Percentiles rank a stretch among this genome's conserved stretches.
Conservation (phyloP, 1,140 invertebrate species). For the Aphidius ervi region DNA sequence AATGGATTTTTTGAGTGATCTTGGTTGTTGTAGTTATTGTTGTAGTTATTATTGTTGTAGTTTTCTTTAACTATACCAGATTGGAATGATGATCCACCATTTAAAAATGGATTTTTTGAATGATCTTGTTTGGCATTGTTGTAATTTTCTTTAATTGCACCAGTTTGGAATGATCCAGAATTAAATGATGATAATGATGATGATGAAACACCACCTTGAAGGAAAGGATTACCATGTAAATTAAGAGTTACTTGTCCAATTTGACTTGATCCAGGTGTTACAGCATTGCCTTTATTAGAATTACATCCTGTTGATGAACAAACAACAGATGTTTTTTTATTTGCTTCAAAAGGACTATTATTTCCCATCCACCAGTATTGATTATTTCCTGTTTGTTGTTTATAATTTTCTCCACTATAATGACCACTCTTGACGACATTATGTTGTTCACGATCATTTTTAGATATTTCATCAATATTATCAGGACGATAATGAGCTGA, state of each 20-base stretch:
- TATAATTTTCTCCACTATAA: too few relatives aligned
- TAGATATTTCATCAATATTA: too few relatives aligned
- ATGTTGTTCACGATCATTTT: too few relatives aligned
- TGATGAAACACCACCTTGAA: background rate
- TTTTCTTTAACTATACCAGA: background rate
- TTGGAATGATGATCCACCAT: too few relatives aligned
- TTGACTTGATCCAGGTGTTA: slow-evolving; percentile 11
- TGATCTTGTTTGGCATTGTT: background rate
- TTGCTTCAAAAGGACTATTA: slow-evolving; percentile 16
- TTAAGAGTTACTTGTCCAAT: slow-evolving; percentile 10
- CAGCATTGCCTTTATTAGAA: slow-evolving; percentile 10
- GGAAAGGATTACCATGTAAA: slow-evolving; percentile 27
- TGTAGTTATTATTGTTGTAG: too few relatives aligned
- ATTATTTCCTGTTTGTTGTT: background rate
- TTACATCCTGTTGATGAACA: slow-evolving; percentile 18
- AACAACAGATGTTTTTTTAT: slow-evolving; percentile 11
- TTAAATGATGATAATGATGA: background rate
- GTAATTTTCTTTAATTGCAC: background rate
- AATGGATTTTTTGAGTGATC: slow-evolving; percentile 23
- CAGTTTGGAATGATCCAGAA: slow-evolving; percentile 7
- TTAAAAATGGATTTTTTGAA: slow-evolving; percentile 7
- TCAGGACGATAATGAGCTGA: too few relatives aligned
- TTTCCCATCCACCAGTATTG: slow-evolving; percentile 25
- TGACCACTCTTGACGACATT: too few relatives aligned
- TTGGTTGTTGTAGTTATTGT: background rate